These are phyloP conservation scores for Iguana delicatissima DNA, from an alignment of 2,797 vertebrate genomes.

Conservation along the genomic window DNA sequence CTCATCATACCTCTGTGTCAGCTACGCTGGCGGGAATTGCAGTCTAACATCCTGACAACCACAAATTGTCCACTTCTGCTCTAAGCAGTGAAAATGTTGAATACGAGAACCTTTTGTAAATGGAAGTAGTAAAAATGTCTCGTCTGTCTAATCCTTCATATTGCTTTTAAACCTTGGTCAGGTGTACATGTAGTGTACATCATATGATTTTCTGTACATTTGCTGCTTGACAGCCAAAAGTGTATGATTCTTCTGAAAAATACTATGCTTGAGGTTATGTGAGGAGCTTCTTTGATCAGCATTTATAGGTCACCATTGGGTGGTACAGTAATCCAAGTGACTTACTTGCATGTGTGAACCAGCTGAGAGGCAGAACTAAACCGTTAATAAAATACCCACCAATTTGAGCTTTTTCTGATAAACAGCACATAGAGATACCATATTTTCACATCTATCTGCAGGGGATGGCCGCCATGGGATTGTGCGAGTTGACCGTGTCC, in stretches of 20 bases:
- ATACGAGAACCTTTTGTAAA: not conserved
- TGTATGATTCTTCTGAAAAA: not conserved
- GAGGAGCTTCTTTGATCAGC: too few relatives aligned
- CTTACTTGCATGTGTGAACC: not conserved
- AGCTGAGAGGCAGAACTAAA: not conserved
- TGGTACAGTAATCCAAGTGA: not conserved
- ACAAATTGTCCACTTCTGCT: not conserved
- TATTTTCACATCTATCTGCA: slow-evolving; percentile 56
- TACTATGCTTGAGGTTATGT: not conserved
- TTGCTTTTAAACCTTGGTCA: not conserved
- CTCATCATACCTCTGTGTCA: not conserved
- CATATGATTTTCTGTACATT: not conserved
- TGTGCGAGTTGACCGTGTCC: slow-evolving; percentile 91
- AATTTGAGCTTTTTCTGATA: not conserved
- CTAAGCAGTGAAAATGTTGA: not conserved
- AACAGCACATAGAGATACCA: not conserved
- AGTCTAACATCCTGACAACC: not conserved
- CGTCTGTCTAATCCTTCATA: not conserved
- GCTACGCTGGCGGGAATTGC: not conserved
- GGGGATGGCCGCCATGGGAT: slow-evolving; percentile 92
- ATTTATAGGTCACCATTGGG: not conserved
- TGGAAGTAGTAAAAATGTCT: not conserved
- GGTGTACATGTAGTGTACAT: not conserved
- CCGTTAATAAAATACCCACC: not conserved
- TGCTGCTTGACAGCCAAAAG: not conserved